These are phyloP conservation scores for Periophthalmus modestus DNA, from an alignment of 2,113 vertebrate species.

Conservation along the genomic window DNA sequence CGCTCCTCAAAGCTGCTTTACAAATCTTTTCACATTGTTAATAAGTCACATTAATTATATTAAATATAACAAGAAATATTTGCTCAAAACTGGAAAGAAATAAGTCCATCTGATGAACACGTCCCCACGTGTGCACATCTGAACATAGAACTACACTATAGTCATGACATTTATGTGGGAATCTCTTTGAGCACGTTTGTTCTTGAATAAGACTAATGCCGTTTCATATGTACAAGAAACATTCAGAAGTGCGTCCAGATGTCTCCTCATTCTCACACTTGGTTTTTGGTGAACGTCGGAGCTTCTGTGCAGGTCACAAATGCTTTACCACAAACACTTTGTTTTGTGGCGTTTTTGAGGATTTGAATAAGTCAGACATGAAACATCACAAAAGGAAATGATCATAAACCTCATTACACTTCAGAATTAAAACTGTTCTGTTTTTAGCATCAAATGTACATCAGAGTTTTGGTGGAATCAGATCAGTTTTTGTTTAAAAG, in stretches of 20 bases:
- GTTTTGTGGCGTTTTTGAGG: conserved; percentile 2
- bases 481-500: not conserved
- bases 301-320: conserved; percentile 15
- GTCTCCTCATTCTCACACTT: conserved; percentile 47
- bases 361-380: conserved; percentile 7
- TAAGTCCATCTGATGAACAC: conserved; percentile 33
- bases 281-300: conserved; percentile 41
- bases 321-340: conserved; percentile 5
- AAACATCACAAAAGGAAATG: not conserved
- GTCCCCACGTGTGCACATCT: conserved; percentile 52
- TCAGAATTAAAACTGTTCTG: not conserved
- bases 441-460: too few relatives aligned
- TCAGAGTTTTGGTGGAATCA: not conserved
- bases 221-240: conserved; percentile 55
- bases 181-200: conserved; percentile 69
- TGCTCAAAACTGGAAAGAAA: conserved; percentile 40
- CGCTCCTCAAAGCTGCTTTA: conserved; percentile 33
- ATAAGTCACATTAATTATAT: conserved; percentile 65
- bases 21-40: conserved; percentile 53
- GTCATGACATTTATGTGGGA: conserved; percentile 45
- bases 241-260: conserved; percentile 59
- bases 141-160: conserved; percentile 51
- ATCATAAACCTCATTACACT: not conserved
- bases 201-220: conserved; percentile 12
- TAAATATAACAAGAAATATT: conserved; percentile 65